Conservation (phyloP, 2,797 vertebrate genomes). For the Enteromius anoplus region DNA sequence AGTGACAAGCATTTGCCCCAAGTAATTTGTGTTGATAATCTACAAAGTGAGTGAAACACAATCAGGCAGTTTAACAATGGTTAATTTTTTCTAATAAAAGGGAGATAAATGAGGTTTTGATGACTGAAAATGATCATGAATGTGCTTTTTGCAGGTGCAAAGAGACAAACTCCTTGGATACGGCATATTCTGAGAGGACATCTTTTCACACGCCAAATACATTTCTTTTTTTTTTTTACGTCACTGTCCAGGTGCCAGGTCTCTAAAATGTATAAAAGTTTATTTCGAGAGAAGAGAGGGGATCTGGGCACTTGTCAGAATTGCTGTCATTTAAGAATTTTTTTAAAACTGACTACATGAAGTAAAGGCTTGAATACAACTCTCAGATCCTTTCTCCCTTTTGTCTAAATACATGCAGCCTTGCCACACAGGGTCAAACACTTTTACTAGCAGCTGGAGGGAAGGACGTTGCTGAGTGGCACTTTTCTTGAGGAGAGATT, state of each 20-base stretch:
- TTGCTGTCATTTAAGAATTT: slow-evolving; percentile 3
- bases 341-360: slow-evolving; percentile 3
- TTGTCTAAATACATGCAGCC: background rate
- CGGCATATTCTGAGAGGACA: background rate
- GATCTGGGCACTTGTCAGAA: background rate
- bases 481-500: slow-evolving; percentile 19
- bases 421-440: slow-evolving; percentile 24
- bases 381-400: background rate
- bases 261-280: slow-evolving; percentile 15
- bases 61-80: slow-evolving; percentile 30
- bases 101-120: slow-evolving; percentile 40
- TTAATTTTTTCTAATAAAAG: slow-evolving; percentile 26
- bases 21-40: slow-evolving; percentile 49
- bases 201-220: background rate
- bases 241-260: slow-evolving; percentile 25
- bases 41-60: slow-evolving; percentile 45
- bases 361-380: slow-evolving; percentile 30
- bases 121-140: slow-evolving; percentile 20
- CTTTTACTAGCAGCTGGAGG: slow-evolving; percentile 40
- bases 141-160: slow-evolving; percentile 6
- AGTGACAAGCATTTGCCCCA: slow-evolving; percentile 52
- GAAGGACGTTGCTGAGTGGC: slow-evolving; percentile 12
- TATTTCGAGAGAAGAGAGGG: background rate
- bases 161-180: background rate
- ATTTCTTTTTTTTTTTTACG: background rate